These are phyloP conservation scores for Xestia sexstrigata DNA, from an alignment of 2,888 invertebrate species.

Conservation along the genomic window DNA sequence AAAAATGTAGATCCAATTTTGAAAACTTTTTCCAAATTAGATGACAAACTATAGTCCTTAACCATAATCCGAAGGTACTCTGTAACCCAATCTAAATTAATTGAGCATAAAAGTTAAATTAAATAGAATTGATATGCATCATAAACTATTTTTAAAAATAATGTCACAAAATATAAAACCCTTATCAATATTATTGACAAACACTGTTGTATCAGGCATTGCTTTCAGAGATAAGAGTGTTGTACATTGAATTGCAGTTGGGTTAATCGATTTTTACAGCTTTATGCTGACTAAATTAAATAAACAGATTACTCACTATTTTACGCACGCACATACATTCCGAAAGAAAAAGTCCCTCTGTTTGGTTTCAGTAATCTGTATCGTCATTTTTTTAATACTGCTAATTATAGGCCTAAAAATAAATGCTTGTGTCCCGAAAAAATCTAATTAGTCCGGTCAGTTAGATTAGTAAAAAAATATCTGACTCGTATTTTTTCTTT, in stretches of 20 bases:
- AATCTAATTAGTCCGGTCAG: too few relatives aligned
- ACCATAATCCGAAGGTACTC: background rate
- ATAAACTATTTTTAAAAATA: slow-evolving; percentile 20
- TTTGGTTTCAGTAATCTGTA: too few relatives aligned
- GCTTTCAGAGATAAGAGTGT: slow-evolving; percentile 35
- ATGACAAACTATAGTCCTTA: background rate
- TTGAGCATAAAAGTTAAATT: background rate
- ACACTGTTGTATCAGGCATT: slow-evolving; percentile 32
- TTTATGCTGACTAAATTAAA: background rate
- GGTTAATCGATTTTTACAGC: slow-evolving; percentile 26
- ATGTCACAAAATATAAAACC: background rate
- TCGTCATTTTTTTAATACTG: too few relatives aligned
- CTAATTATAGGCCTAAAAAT: too few relatives aligned
- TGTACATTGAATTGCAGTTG: slow-evolving; percentile 8
- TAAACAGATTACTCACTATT: background rate
- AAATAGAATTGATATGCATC: background rate
- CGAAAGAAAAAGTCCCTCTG: too few relatives aligned
- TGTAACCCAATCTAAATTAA: background rate
- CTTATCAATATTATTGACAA: slow-evolving; percentile 40
- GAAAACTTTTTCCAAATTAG: background rate
- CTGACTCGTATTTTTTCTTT: too few relatives aligned
- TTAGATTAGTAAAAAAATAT: too few relatives aligned
- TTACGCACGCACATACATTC: background rate
- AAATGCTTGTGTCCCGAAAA: too few relatives aligned
- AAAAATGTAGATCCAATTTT: background rate